Conservation (phyloP, 2,797 vertebrate species). For the Emys orbicularis region DNA sequence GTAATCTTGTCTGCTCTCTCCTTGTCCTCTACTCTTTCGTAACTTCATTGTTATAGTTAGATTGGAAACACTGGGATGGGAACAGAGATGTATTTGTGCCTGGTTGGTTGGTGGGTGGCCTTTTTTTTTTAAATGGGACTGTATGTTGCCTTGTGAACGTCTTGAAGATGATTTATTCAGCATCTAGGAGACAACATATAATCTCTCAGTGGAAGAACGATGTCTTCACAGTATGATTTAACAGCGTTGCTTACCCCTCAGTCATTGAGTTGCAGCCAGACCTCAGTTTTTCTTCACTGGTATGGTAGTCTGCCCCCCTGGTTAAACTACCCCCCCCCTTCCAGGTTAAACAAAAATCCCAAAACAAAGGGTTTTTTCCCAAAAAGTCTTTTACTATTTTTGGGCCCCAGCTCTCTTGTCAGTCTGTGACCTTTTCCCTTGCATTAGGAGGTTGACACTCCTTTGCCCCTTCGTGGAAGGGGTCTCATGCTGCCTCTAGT, state of each 20-base stretch:
- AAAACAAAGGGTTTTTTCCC: fast-evolving
- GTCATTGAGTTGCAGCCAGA: neutral
- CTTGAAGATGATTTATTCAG: neutral
- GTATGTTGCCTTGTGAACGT: fast-evolving
- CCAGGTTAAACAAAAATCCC: neutral
- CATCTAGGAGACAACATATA: fast-evolving
- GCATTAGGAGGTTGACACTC: neutral
- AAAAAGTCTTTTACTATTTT: neutral
- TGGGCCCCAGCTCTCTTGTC: fast-evolving
- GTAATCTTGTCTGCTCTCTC: too few species aligned
- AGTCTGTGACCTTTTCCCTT: neutral
- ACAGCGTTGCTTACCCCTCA: neutral
- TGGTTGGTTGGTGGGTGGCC: too few species aligned
- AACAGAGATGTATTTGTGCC: neutral
- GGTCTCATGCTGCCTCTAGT: neutral
- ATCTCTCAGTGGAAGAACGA: neutral
- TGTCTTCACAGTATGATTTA: neutral
- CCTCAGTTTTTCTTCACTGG: neutral
- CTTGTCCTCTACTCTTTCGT: too few species aligned
- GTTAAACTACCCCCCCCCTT: neutral
- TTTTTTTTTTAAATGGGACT: too few species aligned
- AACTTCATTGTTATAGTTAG: neutral
- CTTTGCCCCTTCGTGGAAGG: neutral
- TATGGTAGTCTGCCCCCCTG: neutral
- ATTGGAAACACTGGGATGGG: neutral